phyloP scores from a whole-genome alignment of 2,113 vertebrate genomes.

The Corynorhinus townsendii region DNA sequence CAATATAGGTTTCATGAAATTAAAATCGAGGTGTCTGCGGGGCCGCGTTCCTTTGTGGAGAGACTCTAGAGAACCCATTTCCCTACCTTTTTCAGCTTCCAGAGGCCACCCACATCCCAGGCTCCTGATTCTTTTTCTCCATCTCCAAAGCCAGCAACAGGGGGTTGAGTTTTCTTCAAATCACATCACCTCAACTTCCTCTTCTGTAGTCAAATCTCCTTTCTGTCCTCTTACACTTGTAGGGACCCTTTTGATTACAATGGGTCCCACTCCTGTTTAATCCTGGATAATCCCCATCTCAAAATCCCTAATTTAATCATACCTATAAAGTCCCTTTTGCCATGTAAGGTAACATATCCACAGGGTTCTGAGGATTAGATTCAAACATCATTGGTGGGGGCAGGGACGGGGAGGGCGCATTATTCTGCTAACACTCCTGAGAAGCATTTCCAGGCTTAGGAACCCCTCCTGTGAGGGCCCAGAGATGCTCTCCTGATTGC shows the following conservation, averaged over 20 bases:
- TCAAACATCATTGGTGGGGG: background rate
- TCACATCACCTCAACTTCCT: background rate
- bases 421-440: background rate
- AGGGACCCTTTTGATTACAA: background rate
- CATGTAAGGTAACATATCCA: background rate
- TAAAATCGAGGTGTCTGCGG: background rate
- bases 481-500: background rate
- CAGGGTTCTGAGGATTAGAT: background rate
- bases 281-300: background rate
- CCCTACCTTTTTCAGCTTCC: background rate
- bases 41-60: background rate
- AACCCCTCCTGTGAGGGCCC: background rate
- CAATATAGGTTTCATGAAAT: background rate
- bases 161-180: background rate
- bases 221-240: background rate
- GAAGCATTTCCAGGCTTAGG: background rate
- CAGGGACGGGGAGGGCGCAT: rapidly evolving
- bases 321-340: background rate
- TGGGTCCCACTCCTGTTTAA: background rate
- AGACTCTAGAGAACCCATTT: background rate
- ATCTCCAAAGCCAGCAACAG: background rate
- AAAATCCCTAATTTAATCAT: background rate
- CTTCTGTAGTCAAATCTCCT: background rate
- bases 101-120: background rate
- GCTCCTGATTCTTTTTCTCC: background rate